Percentiles rank a stretch among this genome's conserved stretches.
Evolutionary conservation across 2,888 invertebrate species (phyloP).

Genomic region (Cheilosia variabilis): DNA sequence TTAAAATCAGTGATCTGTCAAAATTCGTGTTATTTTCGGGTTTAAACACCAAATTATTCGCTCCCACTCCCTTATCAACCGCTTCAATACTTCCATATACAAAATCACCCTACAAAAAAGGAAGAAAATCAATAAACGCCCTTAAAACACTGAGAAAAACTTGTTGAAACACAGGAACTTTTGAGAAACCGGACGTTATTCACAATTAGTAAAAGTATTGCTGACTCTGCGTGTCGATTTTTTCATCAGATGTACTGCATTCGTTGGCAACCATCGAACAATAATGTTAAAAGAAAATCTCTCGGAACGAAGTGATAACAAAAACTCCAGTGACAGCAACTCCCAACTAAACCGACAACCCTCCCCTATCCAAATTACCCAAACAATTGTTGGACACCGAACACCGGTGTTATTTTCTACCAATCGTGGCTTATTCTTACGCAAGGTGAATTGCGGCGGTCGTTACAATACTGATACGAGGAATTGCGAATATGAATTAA

Average conservation of each 20-base stretch:
- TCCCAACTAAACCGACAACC: constrained; percentile 18
- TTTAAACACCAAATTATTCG: not conserved
- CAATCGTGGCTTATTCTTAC: constrained; percentile 81
- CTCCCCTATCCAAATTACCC: constrained; percentile 61
- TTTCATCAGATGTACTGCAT: constrained; percentile 43
- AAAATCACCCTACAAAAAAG: not conserved
- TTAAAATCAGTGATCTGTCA: not conserved
- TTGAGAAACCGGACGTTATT: not conserved
- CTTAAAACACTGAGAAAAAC: constrained; percentile 28
- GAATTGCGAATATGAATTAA: constrained; percentile 61
- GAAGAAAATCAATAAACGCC: constrained; percentile 57
- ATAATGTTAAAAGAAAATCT: constrained; percentile 65
- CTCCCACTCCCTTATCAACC: not conserved
- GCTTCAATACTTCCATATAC: constrained; percentile 34
- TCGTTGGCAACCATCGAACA: constrained; percentile 27
- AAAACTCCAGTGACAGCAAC: constrained; percentile 38
- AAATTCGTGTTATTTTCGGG: not conserved
- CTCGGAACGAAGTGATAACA: constrained; percentile 54
- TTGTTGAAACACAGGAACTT: constrained; percentile 52
- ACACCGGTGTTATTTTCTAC: constrained; percentile 82
- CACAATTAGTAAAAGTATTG: not conserved
- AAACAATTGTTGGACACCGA: constrained; percentile 76
- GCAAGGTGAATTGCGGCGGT: constrained; percentile 58
- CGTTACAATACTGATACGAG: constrained; percentile 8
- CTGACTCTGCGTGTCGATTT: not conserved